These are phyloP conservation scores for Ectropis crepuscularia DNA, from an alignment of 2,888 invertebrate genomes.

Conservation along the genomic window DNA sequence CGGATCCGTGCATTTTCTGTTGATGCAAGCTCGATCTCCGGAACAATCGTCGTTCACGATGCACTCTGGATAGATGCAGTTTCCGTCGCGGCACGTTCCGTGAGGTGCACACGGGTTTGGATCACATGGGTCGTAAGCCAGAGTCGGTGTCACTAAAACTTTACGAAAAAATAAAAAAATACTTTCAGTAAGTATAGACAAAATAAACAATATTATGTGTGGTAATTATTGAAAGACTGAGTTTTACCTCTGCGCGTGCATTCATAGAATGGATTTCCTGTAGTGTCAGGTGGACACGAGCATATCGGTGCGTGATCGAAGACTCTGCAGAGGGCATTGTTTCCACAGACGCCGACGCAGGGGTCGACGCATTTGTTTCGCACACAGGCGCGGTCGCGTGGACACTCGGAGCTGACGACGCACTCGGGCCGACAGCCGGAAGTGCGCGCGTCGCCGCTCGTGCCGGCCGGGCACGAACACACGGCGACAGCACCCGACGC, in stretches of 20 bases:
- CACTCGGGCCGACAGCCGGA: slow-evolving; percentile 94
- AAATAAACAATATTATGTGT: too few species aligned
- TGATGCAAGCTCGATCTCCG: slow-evolving; percentile 91
- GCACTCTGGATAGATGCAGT: slow-evolving; percentile 93
- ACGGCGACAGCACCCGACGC: slow-evolving; percentile 85
- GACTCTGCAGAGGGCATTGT: slow-evolving; percentile 89
- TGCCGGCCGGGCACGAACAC: slow-evolving; percentile 91
- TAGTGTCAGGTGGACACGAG: slow-evolving; percentile 88
- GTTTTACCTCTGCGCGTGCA: slow-evolving; percentile 77
- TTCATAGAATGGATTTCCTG: slow-evolving; percentile 93
- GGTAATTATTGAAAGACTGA: not conserved
- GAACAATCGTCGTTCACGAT: slow-evolving; percentile 94
- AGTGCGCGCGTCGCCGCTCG: slow-evolving; percentile 89
- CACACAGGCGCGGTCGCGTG: slow-evolving; percentile 90
- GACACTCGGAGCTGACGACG: slow-evolving; percentile 92
- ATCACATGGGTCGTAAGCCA: slow-evolving; percentile 86
- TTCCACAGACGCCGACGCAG: slow-evolving; percentile 92
- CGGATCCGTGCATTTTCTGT: slow-evolving; percentile 93
- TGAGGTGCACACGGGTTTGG: slow-evolving; percentile 90
- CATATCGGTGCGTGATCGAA: slow-evolving; percentile 87
- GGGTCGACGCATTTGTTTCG: slow-evolving; percentile 92
- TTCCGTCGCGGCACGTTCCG: slow-evolving; percentile 87
- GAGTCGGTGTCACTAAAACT: slow-evolving; percentile 61
- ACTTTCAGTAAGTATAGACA: too few species aligned
- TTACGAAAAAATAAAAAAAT: not conserved